phyloP scores from a whole-genome alignment of 2,888 invertebrate species.

The Cetonia aurata region DNA sequence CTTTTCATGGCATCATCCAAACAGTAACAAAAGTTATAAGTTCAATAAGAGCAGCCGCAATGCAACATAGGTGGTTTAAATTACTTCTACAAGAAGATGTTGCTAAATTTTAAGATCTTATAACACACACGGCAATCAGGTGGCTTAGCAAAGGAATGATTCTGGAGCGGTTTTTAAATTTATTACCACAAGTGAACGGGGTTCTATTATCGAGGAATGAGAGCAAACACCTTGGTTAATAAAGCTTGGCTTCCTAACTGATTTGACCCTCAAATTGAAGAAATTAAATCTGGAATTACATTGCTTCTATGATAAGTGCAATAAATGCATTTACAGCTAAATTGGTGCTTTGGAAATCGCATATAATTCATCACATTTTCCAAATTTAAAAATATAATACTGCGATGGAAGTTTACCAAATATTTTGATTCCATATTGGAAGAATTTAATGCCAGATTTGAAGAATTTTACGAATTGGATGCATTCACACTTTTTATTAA shows the following conservation, averaged over 20 bases:
- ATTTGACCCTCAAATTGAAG: slow-evolving; percentile 49
- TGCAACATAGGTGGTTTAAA: slow-evolving; percentile 44
- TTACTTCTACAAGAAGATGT: slow-evolving; percentile 46
- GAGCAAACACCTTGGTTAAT: slow-evolving; percentile 45
- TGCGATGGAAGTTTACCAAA: slow-evolving; percentile 39
- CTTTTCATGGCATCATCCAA: slow-evolving; percentile 31
- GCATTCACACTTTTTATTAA: slow-evolving; percentile 7
- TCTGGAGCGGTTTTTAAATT: slow-evolving; percentile 46
- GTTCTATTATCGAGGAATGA: slow-evolving; percentile 29
- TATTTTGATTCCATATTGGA: slow-evolving; percentile 34
- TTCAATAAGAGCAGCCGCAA: slow-evolving; percentile 46
- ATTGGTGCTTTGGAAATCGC: slow-evolving; percentile 45
- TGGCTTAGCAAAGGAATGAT: slow-evolving; percentile 49
- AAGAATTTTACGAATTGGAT: slow-evolving; percentile 44
- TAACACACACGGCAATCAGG: slow-evolving; percentile 43
- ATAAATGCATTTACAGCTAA: slow-evolving; percentile 49
- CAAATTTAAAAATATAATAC: slow-evolving; percentile 45
- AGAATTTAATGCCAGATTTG: slow-evolving; percentile 42
- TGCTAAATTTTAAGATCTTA: slow-evolving; percentile 42
- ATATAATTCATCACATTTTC: slow-evolving; percentile 44
- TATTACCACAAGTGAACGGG: slow-evolving; percentile 46
- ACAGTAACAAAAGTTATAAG: slow-evolving; percentile 43
- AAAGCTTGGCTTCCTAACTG: slow-evolving; percentile 48
- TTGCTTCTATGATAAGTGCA: slow-evolving; percentile 46
- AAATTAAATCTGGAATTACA: slow-evolving; percentile 49